A percentile compares a stretch with the other conserved stretches of the same genome.
phyloP scores from a whole-genome alignment of 1,140 invertebrate genomes.

The Choristoneura fumiferana region DNA sequence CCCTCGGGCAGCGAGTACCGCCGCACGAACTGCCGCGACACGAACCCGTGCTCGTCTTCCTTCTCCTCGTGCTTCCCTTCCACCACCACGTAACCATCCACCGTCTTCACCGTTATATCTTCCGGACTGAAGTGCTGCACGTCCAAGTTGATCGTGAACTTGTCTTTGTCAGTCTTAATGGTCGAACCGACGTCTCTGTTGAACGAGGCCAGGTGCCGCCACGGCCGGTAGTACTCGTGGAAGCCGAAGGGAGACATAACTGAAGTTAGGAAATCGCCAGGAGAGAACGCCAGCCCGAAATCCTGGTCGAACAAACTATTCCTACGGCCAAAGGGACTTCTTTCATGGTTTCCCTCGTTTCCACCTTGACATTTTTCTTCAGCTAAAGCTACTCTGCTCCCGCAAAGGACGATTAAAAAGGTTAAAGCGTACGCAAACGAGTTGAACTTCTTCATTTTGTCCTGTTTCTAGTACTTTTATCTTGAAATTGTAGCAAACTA shows the following conservation, averaged over 20 bases:
- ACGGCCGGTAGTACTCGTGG: conserved; percentile 76
- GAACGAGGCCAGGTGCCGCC: conserved; percentile 82
- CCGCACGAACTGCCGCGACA: conserved; percentile 84
- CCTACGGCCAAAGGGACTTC: not conserved
- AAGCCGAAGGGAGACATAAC: conserved; percentile 48
- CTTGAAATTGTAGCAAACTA: not conserved
- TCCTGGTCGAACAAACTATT: conserved; percentile 46
- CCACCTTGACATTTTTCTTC: conserved; percentile 40
- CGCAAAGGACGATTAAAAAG: conserved; percentile 24
- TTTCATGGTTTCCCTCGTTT: conserved; percentile 20
- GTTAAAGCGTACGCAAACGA: conserved; percentile 26
- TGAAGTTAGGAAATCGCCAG: conserved; percentile 62
- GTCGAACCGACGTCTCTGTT: conserved; percentile 69
- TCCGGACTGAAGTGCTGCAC: conserved; percentile 80
- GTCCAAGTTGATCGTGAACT: conserved; percentile 60
- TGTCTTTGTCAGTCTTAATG: conserved; percentile 72
- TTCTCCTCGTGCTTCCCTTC: conserved; percentile 85
- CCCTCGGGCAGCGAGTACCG: conserved; percentile 80
- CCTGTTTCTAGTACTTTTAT: not conserved
- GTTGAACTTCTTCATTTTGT: conserved; percentile 33
- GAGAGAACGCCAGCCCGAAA: conserved; percentile 52
- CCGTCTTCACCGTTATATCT: conserved; percentile 87
- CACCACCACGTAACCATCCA: conserved; percentile 83
- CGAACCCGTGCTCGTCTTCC: conserved; percentile 80
- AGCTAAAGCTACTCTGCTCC: conserved; percentile 24